Percentiles rank a stretch among this genome's conserved stretches.
Evolutionary conservation across 2,888 invertebrate genomes (phyloP).

Genomic region (Aphidoletes aphidimyza): DNA sequence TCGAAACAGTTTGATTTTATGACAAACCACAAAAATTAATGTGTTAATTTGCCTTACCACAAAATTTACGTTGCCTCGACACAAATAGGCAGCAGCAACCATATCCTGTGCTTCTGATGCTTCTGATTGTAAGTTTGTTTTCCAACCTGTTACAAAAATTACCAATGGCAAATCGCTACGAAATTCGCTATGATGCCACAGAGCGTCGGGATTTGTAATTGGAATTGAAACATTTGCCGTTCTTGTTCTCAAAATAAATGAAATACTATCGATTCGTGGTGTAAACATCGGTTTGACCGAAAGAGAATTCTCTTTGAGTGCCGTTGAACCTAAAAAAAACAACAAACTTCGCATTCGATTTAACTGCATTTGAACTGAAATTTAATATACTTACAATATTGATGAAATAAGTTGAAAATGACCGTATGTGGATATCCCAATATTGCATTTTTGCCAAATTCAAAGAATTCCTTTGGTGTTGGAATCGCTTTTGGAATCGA

Average conservation of each 20-base stretch:
- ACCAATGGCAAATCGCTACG: conserved; percentile 63
- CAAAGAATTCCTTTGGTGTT: neutral
- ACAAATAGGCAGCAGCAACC: conserved; percentile 61
- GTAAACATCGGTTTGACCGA: conserved; percentile 60
- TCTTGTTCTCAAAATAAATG: conserved; percentile 60
- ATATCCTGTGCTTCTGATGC: neutral
- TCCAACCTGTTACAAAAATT: conserved; percentile 65
- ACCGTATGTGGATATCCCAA: neutral
- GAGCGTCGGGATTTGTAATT: conserved; percentile 60
- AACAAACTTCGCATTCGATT: neutral
- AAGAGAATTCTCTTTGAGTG: conserved; percentile 61
- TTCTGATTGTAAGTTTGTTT: conserved; percentile 59
- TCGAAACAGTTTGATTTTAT: neutral
- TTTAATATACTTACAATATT: neutral
- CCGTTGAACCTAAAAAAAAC: conserved; percentile 59
- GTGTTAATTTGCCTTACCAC: conserved; percentile 64
- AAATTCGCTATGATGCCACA: conserved; percentile 63
- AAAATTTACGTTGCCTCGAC: conserved; percentile 63
- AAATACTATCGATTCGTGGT: conserved; percentile 62
- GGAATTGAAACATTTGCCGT: conserved; percentile 60
- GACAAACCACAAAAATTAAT: neutral
- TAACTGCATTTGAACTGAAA: neutral
- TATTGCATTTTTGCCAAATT: neutral
- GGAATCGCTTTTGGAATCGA: conserved; percentile 7
- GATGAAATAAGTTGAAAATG: neutral